A percentile compares a stretch with the other conserved stretches of the same genome.
phyloP scores from a whole-genome alignment of 2,888 invertebrate species.

The Mesorhabditis sp. region DNA sequence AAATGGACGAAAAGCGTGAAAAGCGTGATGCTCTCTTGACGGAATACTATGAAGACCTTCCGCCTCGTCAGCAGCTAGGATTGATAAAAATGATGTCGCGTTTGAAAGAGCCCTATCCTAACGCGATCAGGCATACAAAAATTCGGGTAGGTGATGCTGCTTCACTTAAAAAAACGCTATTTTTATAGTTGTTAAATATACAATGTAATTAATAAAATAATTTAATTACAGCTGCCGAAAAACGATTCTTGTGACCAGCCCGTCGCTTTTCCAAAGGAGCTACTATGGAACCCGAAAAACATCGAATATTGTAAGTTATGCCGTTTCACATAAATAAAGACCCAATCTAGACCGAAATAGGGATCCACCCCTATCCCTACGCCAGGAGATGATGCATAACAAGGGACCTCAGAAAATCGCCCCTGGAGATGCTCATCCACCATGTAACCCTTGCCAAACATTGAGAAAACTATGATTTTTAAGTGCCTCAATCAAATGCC shows the following conservation, averaged over 20 bases:
- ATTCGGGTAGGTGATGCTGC: not conserved
- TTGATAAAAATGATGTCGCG: not conserved
- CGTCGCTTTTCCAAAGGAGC: not conserved
- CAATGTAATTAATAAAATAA: not conserved
- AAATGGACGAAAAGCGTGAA: not conserved
- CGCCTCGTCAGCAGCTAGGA: not conserved
- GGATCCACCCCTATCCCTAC: too few relatives aligned
- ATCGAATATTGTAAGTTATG: not conserved
- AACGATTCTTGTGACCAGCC: not conserved
- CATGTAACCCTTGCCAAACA: too few relatives aligned
- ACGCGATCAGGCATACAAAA: not conserved
- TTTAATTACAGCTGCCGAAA: not conserved
- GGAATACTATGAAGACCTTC: not conserved
- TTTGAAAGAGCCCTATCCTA: not conserved
- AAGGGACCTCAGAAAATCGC: too few relatives aligned
- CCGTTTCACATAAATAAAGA: not conserved
- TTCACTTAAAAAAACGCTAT: not conserved
- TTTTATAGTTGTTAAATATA: not conserved
- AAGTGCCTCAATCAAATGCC: too few relatives aligned
- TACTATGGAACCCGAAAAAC: constrained; percentile 1
- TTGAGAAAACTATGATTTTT: too few relatives aligned
- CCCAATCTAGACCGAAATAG: not conserved
- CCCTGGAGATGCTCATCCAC: too few relatives aligned
- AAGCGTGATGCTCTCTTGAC: not conserved
- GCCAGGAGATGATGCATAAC: too few relatives aligned